Evolutionary conservation across 2,797 vertebrate genomes (phyloP).

Genomic region (Peromyscus melanophrys): DNA sequence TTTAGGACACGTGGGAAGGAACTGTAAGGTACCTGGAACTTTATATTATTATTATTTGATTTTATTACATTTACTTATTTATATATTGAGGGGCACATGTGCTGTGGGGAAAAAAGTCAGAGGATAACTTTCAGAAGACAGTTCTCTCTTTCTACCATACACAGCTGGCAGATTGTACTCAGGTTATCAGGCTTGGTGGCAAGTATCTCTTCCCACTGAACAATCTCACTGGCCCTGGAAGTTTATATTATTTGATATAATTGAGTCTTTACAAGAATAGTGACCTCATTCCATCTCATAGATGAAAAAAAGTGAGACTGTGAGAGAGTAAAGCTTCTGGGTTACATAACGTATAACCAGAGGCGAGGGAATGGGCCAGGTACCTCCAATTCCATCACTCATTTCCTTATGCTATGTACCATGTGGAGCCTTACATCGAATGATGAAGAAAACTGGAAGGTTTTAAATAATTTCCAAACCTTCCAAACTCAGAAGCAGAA

Average conservation of each 20-base stretch:
- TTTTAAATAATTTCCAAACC: constrained; percentile 59
- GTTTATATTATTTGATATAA: constrained; percentile 25
- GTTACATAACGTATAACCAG: background rate
- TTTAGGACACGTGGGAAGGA: constrained; percentile 10
- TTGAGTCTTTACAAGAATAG: constrained; percentile 52
- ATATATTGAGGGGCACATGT: background rate
- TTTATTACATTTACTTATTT: background rate
- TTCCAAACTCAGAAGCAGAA: constrained; percentile 66
- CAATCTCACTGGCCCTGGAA: background rate
- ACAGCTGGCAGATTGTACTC: too few relatives aligned
- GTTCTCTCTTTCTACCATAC: background rate
- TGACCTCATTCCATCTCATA: constrained; percentile 1
- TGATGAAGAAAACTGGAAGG: background rate
- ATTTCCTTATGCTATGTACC: background rate
- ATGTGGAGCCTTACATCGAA: constrained; percentile 26
- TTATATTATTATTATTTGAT: background rate
- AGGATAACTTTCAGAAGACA: background rate
- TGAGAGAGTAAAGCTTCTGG: background rate
- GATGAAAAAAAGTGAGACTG: constrained; percentile 42
- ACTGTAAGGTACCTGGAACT: background rate
- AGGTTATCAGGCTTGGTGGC: too few relatives aligned
- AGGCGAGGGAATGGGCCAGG: background rate
- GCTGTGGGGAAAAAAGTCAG: background rate
- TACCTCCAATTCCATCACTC: background rate
- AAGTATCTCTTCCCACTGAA: background rate